Evolutionary conservation across 1,140 invertebrate species (phyloP).

Genomic region (Cydia splendana): DNA sequence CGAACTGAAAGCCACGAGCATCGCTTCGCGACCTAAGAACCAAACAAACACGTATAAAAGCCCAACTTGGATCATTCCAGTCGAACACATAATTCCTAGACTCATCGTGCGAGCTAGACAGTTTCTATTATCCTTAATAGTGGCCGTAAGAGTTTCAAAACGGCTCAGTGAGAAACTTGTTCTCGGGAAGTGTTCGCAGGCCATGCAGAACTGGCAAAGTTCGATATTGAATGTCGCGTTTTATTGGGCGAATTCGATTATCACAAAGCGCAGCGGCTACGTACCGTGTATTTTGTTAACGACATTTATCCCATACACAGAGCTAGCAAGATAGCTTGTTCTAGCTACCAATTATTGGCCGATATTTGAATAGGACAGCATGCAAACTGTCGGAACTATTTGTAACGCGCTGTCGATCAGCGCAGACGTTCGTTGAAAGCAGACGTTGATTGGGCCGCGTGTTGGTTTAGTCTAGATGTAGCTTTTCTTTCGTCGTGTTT

Average conservation of each 20-base stretch:
- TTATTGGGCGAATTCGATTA: conserved; percentile 70
- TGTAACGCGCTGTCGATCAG: conserved; percentile 27
- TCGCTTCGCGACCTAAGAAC: conserved; percentile 34
- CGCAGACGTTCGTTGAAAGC: conserved; percentile 22
- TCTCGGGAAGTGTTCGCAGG: conserved; percentile 65
- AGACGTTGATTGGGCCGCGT: conserved; percentile 21
- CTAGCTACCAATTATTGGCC: conserved; percentile 22
- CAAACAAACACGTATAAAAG: conserved; percentile 47
- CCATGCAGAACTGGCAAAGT: conserved; percentile 63
- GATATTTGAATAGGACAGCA: conserved; percentile 31
- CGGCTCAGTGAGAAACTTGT: conserved; percentile 73
- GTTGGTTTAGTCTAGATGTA: neutral
- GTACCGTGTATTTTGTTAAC: conserved; percentile 32
- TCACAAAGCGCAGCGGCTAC: conserved; percentile 49
- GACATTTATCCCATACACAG: conserved; percentile 28
- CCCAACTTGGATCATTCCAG: conserved; percentile 69
- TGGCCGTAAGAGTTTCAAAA: conserved; percentile 75
- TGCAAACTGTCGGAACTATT: conserved; percentile 18
- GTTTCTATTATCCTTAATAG: conserved; percentile 78
- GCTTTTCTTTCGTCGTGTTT: conserved; percentile 18
- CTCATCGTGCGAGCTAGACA: conserved; percentile 68
- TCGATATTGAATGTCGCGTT: conserved; percentile 71
- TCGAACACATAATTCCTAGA: conserved; percentile 67
- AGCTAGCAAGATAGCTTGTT: conserved; percentile 10
- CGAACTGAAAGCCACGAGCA: conserved; percentile 14